These are phyloP conservation scores for Cavia aperea DNA, from an alignment of 2,113 vertebrate genomes.

Conservation along the genomic window DNA sequence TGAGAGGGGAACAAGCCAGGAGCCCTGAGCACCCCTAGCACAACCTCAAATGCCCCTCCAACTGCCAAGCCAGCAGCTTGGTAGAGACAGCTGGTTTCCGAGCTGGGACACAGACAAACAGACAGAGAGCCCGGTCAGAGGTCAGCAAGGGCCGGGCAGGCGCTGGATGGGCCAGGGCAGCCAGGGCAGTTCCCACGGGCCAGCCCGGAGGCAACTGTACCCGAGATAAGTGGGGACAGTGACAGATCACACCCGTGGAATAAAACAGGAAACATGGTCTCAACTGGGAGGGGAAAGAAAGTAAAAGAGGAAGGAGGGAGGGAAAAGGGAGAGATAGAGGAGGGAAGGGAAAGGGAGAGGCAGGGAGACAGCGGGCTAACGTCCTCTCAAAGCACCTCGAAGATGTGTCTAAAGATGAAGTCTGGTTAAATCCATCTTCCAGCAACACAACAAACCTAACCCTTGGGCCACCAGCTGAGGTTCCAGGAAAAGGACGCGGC, in stretches of 20 bases:
- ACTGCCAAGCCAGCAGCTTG: fast-evolving
- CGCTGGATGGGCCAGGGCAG: fast-evolving
- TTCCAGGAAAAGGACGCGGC: too few species aligned
- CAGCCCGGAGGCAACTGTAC: neutral
- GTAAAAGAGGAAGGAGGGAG: fast-evolving
- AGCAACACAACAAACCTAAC: fast-evolving
- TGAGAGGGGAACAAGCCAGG: fast-evolving
- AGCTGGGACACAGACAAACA: neutral
- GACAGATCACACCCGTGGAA: fast-evolving
- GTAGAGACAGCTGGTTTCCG: neutral
- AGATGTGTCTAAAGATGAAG: fast-evolving
- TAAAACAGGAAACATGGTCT: fast-evolving
- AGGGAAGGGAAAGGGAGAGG: fast-evolving
- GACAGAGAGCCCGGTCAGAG: neutral
- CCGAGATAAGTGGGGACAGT: fast-evolving
- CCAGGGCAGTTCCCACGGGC: neutral
- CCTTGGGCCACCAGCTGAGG: fast-evolving
- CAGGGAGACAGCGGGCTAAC: fast-evolving
- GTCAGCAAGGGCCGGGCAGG: neutral
- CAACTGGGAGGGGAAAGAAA: neutral
- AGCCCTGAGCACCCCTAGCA: neutral
- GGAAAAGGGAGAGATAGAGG: fast-evolving
- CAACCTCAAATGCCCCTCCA: neutral
- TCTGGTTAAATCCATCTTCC: fast-evolving
- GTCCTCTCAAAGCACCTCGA: neutral